phyloP scores from a whole-genome alignment of 2,888 invertebrate species.

The Oconnorella tubifera region DNA sequence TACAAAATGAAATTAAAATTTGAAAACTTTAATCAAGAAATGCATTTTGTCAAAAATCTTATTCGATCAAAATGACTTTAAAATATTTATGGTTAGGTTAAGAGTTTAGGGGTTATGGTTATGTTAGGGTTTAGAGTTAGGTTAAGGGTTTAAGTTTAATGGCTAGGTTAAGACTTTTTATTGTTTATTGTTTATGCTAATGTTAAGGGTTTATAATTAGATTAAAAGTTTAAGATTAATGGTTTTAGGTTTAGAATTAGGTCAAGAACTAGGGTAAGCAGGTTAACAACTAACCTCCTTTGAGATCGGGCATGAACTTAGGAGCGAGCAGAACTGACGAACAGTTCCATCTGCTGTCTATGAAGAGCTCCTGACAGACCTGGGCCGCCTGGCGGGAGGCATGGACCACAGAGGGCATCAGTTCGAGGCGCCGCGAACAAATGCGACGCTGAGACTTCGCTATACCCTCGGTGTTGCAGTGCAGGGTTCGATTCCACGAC shows the following conservation, averaged over 20 bases:
- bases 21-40: background rate
- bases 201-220: no score
- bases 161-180: no score
- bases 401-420: slow-evolving; percentile 72
- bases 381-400: slow-evolving; percentile 68
- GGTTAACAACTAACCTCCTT: slow-evolving; percentile 68
- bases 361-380: slow-evolving; percentile 68
- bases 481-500: slow-evolving; percentile 29
- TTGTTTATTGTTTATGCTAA: no score
- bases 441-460: slow-evolving; percentile 43
- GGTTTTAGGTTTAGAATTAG: no score
- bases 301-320: slow-evolving; percentile 70
- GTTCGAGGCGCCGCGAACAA: slow-evolving; percentile 47
- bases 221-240: no score
- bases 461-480: slow-evolving; percentile 37
- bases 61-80: no score
- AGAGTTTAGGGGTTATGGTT: no score
- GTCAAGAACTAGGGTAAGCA: no score
- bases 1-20: no score
- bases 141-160: no score
- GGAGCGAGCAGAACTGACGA: slow-evolving; percentile 72
- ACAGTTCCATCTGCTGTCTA: slow-evolving; percentile 78
- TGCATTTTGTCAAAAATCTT: background rate
- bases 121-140: no score
- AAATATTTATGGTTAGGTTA: no score